Conservation (phyloP, 2,797 vertebrate species). For the Taeniopygia guttata region DNA sequence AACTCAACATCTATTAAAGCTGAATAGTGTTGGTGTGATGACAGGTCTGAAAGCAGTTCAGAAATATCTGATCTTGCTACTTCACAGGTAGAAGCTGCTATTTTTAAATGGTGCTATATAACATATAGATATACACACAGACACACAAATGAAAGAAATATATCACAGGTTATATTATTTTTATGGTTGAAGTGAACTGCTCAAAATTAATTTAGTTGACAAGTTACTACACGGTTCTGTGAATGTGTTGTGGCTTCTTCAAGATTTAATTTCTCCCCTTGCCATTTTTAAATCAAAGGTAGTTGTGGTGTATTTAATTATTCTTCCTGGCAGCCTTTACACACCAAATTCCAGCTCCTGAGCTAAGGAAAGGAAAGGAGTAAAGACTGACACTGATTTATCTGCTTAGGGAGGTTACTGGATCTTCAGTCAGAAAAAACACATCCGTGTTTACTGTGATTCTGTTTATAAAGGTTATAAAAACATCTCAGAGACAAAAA, state of each 20-base stretch:
- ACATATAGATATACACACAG: background rate
- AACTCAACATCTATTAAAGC: background rate
- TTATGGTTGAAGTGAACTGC: background rate
- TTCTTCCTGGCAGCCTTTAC: background rate
- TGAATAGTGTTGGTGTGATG: background rate
- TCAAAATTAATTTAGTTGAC: background rate
- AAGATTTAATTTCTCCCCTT: background rate
- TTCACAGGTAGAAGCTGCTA: background rate
- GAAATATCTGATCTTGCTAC: background rate
- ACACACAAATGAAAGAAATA: constrained; percentile 9
- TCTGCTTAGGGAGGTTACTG: background rate
- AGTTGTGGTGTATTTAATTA: constrained; percentile 23
- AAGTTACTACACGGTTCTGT: background rate
- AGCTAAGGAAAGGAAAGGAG: background rate
- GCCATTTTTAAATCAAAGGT: constrained; percentile 30
- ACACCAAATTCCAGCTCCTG: background rate
- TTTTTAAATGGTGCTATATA: background rate
- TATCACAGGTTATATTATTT: background rate
- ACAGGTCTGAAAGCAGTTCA: background rate
- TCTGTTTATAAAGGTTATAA: background rate
- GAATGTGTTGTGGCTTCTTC: background rate
- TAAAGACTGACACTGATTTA: background rate
- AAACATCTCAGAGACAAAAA: background rate
- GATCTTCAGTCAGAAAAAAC: background rate
- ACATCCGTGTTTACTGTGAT: rapidly evolving